Evolutionary conservation across 2,888 invertebrate species (phyloP).

Genomic region (Xylota sylvarum): DNA sequence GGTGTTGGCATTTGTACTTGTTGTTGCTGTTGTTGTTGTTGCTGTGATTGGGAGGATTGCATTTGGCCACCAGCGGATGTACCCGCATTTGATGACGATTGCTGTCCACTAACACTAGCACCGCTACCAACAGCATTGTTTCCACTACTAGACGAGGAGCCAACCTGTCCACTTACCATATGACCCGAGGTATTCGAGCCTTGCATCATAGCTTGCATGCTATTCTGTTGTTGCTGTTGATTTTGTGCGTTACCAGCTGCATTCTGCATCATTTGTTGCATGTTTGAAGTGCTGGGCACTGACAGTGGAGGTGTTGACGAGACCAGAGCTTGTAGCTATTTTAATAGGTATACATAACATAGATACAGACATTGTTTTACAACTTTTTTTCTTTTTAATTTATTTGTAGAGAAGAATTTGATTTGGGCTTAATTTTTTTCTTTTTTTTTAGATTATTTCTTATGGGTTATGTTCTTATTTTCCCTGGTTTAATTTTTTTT

Average conservation of each 20-base stretch:
- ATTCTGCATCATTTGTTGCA: slow-evolving; percentile 84
- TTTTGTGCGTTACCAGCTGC: slow-evolving; percentile 72
- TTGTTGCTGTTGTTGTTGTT: slow-evolving; percentile 80
- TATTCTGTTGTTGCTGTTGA: slow-evolving; percentile 79
- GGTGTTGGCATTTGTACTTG: slow-evolving; percentile 84
- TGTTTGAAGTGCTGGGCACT: slow-evolving; percentile 83
- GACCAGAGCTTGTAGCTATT: slow-evolving; percentile 85
- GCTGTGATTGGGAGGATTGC: slow-evolving; percentile 78
- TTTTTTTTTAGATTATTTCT: slow-evolving; percentile 5
- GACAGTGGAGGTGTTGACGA: slow-evolving; percentile 84
- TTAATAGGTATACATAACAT: slow-evolving; percentile 77
- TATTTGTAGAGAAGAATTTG: slow-evolving; percentile 4
- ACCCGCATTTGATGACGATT: slow-evolving; percentile 80
- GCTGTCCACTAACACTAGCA: slow-evolving; percentile 72
- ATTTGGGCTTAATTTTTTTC: slow-evolving; percentile 14
- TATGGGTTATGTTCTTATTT: slow-evolving; percentile 5
- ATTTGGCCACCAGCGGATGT: slow-evolving; percentile 81
- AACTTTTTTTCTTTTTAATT: slow-evolving; percentile 22
- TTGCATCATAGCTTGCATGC: slow-evolving; percentile 83
- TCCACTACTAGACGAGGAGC: slow-evolving; percentile 60
- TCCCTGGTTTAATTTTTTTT: slow-evolving; percentile 16
- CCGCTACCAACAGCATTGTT: slow-evolving; percentile 67
- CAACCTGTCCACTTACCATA: slow-evolving; percentile 73
- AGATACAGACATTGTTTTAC: slow-evolving; percentile 67
- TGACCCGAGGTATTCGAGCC: slow-evolving; percentile 69